These are phyloP conservation scores for Hippocampus barbouri DNA, from an alignment of 2,113 vertebrate species.

Conservation along the genomic window DNA sequence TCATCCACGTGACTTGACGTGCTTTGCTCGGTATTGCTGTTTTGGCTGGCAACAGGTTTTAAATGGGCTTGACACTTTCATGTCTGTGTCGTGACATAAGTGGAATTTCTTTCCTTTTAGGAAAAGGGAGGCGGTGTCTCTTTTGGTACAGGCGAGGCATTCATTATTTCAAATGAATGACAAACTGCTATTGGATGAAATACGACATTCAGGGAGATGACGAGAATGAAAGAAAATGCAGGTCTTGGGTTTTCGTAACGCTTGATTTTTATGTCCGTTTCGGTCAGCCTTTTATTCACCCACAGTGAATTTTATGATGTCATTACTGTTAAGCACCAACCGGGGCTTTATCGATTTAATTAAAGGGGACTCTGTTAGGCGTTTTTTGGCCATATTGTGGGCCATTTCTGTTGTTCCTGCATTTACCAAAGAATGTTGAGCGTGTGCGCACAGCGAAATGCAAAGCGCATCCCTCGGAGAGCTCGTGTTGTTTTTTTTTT, in stretches of 20 bases:
- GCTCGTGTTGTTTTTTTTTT: conserved; percentile 3
- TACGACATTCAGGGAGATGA: neutral
- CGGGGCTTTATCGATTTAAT: conserved; percentile 1
- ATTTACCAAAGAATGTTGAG: neutral
- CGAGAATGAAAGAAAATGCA: neutral
- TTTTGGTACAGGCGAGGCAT: neutral
- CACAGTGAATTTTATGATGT: neutral
- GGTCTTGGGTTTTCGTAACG: neutral
- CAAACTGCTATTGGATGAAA: neutral
- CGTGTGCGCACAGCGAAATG: neutral
- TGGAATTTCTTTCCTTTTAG: neutral
- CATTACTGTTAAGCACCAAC: neutral
- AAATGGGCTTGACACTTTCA: too few relatives aligned
- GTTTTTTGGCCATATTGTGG: neutral
- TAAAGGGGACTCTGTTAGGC: neutral
- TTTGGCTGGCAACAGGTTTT: too few relatives aligned
- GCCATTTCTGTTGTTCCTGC: neutral
- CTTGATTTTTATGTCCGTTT: neutral
- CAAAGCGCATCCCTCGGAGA: conserved; percentile 2
- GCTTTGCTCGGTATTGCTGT: too few relatives aligned
- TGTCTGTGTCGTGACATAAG: neutral
- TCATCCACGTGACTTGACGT: too few relatives aligned
- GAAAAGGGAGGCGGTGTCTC: neutral
- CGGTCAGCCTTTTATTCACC: neutral
- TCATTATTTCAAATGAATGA: too few relatives aligned